These are phyloP conservation scores for Tenebrosternarchus preto DNA, from an alignment of 2,113 vertebrate species.

Conservation along the genomic window DNA sequence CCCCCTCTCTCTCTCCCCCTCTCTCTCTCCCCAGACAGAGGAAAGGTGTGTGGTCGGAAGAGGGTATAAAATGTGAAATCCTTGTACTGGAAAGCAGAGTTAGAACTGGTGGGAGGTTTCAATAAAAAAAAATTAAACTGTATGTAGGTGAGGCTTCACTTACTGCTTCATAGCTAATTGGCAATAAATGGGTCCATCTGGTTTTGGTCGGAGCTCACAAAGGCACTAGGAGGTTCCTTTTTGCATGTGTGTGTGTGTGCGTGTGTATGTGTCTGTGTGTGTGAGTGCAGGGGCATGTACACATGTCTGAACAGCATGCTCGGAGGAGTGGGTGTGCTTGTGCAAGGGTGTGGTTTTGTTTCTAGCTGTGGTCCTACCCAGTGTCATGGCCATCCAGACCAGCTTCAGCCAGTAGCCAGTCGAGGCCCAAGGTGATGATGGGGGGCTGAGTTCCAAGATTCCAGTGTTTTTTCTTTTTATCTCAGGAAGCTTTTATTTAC, in stretches of 20 bases:
- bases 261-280: constrained; percentile 15
- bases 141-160: constrained; percentile 60
- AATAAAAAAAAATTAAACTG: constrained; percentile 58
- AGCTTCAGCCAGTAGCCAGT: too few relatives aligned
- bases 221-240: constrained; percentile 48
- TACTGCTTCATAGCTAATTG: constrained; percentile 63
- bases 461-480: neutral
- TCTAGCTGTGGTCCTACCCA: constrained; percentile 27
- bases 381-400: neutral
- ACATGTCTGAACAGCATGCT: constrained; percentile 37
- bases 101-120: constrained; percentile 58
- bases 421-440: too few relatives aligned
- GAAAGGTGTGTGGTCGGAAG: constrained; percentile 15
- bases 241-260: constrained; percentile 26
- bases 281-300: constrained; percentile 27
- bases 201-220: constrained; percentile 57
- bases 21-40: neutral
- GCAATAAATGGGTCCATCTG: constrained; percentile 67
- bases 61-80: constrained; percentile 38
- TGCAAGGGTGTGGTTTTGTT: constrained; percentile 34
- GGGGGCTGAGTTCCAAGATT: neutral
- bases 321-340: neutral
- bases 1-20: too few relatives aligned
- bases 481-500: constrained; percentile 3
- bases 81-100: constrained; percentile 51